phyloP scores from a whole-genome alignment of 64 coral and sea anemone species.

The Dendrophyllia cribrosa region DNA sequence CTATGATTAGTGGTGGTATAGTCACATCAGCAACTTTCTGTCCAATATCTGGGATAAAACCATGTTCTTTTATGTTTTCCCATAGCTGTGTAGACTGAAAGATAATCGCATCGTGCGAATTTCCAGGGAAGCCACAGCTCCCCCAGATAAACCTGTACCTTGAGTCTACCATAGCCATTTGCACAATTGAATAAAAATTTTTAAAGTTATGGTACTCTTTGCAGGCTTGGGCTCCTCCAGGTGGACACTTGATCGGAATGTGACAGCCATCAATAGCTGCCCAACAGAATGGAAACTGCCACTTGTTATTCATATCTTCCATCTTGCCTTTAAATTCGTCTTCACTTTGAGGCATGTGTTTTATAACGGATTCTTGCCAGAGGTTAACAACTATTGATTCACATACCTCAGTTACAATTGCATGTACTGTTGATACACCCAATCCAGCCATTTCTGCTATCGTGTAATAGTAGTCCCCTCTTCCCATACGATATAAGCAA shows the following conservation, averaged over 20 bases:
- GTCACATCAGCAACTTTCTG: neutral
- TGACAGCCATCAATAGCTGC: slow-evolving; percentile 64
- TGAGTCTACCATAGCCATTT: slow-evolving; percentile 52
- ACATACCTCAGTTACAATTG: slow-evolving; percentile 46
- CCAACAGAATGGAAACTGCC: slow-evolving; percentile 70
- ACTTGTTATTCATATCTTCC: slow-evolving; percentile 23
- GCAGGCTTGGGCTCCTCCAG: slow-evolving; percentile 15
- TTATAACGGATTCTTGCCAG: slow-evolving; percentile 58
- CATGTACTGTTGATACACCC: slow-evolving; percentile 16
- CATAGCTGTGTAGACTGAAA: slow-evolving; percentile 36
- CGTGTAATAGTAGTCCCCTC: slow-evolving; percentile 35
- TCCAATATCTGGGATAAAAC: slow-evolving; percentile 38
- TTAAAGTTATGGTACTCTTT: slow-evolving; percentile 70
- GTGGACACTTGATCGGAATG: slow-evolving; percentile 61
- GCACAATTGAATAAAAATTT: slow-evolving; percentile 44
- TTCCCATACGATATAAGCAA: slow-evolving; percentile 15
- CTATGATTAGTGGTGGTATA: slow-evolving; percentile 29
- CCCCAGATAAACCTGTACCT: slow-evolving; percentile 47
- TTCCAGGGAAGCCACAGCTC: slow-evolving; percentile 46
- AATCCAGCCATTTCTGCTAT: slow-evolving; percentile 37
- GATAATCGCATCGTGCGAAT: slow-evolving; percentile 55
- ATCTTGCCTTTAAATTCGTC: slow-evolving; percentile 42
- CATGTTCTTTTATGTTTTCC: neutral
- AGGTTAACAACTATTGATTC: slow-evolving; percentile 39
- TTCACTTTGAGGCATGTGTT: slow-evolving; percentile 52